Conservation (phyloP, 2,888 invertebrate species). For the Spialia ferax region DNA sequence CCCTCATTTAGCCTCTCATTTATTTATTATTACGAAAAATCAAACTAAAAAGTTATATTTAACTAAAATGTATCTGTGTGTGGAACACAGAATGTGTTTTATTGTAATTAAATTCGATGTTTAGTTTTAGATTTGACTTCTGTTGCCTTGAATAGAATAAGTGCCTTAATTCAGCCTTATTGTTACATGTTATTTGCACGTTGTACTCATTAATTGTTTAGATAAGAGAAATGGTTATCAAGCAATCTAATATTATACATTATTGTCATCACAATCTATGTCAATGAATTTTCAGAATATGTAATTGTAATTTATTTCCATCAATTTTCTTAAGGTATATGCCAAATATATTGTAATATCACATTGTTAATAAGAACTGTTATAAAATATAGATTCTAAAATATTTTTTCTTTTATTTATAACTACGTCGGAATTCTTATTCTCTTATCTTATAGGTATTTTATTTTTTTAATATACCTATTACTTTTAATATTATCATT, state of each 20-base stretch:
- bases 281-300: constrained; percentile 51
- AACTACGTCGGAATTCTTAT: too few relatives aligned
- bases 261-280: constrained; percentile 65
- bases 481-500: too few relatives aligned
- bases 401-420: constrained; percentile 46
- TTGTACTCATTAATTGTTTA: constrained; percentile 42
- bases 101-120: background rate
- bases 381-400: constrained; percentile 83
- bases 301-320: constrained; percentile 63
- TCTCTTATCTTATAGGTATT: too few relatives aligned
- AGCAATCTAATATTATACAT: constrained; percentile 44
- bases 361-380: constrained; percentile 84
- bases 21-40: background rate
- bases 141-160: constrained; percentile 70
- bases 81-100: too few relatives aligned
- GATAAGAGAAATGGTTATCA: constrained; percentile 48
- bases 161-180: constrained; percentile 65
- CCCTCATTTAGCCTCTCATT: background rate
- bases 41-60: background rate
- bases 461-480: too few relatives aligned
- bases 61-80: background rate
- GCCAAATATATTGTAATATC: constrained; percentile 86
- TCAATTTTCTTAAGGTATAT: constrained; percentile 77
- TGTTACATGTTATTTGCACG: constrained; percentile 55
- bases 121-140: constrained; percentile 36